Evolutionary conservation across 30 jellyfish, hydroid and myxozoan genomes (phyloP).

Genomic region (Pelagia noctiluca): DNA sequence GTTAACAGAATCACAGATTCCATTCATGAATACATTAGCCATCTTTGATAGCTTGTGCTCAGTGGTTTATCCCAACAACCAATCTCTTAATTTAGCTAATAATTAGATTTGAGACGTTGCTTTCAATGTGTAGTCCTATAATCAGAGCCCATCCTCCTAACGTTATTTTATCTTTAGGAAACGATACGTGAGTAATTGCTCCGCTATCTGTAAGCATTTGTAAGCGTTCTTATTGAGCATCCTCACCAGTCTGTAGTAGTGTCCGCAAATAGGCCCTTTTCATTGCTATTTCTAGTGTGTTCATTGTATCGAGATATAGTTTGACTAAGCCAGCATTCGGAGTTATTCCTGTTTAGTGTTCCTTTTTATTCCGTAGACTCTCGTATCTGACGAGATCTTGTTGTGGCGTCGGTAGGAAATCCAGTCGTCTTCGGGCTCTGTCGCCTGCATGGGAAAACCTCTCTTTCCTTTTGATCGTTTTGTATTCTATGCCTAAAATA

Average conservation of each 20-base stretch:
- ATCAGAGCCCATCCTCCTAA: slow-evolving; percentile 3
- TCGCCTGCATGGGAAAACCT: background rate
- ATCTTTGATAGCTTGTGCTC: no score
- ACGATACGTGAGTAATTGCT: background rate
- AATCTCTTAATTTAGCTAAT: no score
- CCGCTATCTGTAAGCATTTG: no score
- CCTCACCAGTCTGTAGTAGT: background rate
- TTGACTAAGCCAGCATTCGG: background rate
- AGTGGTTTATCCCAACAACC: no score
- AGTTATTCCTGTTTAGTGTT: background rate
- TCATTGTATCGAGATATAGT: background rate
- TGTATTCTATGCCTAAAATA: no score
- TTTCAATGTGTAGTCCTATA: no score
- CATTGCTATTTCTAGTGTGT: background rate
- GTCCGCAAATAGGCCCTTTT: slow-evolving; percentile 19
- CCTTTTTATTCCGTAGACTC: background rate
- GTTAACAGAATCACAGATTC: no score
- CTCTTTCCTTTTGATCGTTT: no score
- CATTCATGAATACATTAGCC: no score
- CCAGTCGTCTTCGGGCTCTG: background rate
- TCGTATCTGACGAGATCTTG: background rate
- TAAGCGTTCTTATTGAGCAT: no score
- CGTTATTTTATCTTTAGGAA: slow-evolving; percentile 7
- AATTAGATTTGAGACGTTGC: no score
- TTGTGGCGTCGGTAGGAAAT: background rate